These are phyloP conservation scores for Zaprionus lachaisei DNA, from an alignment of 1,140 invertebrate species.

Conservation along the genomic window DNA sequence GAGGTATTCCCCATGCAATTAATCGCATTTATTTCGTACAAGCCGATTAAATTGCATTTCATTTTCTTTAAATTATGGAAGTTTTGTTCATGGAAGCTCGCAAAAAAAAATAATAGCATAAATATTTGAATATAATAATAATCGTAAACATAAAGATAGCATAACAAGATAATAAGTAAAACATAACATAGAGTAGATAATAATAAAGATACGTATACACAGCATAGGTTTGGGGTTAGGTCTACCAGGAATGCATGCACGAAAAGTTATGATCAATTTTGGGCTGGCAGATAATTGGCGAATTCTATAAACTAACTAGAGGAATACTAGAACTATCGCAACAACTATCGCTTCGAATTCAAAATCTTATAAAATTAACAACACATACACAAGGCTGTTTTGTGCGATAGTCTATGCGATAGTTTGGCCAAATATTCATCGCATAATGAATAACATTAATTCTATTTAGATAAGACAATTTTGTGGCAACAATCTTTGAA, in stretches of 20 bases:
- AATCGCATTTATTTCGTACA: slow-evolving; percentile 8
- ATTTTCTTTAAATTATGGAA: slow-evolving; percentile 2
- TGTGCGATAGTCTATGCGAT: neutral
- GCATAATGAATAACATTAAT: neutral
- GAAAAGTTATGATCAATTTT: neutral
- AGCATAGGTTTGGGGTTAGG: slow-evolving; percentile 7
- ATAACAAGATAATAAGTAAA: slow-evolving; percentile 22
- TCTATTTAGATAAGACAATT: slow-evolving; percentile 12
- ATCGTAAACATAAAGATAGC: slow-evolving; percentile 11
- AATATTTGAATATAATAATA: slow-evolving; percentile 4
- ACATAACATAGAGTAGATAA: slow-evolving; percentile 21
- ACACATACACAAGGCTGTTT: neutral
- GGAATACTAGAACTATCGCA: neutral
- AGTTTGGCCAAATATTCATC: slow-evolving; percentile 1
- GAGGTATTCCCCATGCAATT: too few relatives aligned
- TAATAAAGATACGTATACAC: slow-evolving; percentile 2
- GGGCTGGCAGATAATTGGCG: slow-evolving; percentile 26
- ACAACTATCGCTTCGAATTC: neutral
- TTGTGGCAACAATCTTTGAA: slow-evolving; percentile 37
- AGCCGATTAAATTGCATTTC: neutral
- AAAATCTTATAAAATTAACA: neutral
- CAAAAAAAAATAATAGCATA: slow-evolving; percentile 1
- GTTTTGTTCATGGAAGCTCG: slow-evolving; percentile 38
- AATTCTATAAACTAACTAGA: neutral
- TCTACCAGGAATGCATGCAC: slow-evolving; percentile 7